phyloP scores from a whole-genome alignment of 1,140 invertebrate species.

The Glomeris maerens region DNA sequence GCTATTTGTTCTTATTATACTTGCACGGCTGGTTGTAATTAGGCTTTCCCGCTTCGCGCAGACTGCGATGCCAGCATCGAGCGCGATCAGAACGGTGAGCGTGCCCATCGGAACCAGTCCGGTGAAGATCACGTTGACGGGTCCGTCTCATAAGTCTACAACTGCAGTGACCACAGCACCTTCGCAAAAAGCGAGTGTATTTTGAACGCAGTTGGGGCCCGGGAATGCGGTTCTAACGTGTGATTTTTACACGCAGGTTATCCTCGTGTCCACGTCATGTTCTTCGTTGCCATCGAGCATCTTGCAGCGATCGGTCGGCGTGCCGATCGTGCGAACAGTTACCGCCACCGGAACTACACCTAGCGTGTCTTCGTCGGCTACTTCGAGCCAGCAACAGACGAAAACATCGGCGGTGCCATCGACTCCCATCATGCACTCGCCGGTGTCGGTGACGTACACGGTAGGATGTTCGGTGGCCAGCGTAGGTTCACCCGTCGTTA shows the following conservation, averaged over 20 bases:
- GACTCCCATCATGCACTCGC: too few relatives aligned
- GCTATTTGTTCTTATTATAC: neutral
- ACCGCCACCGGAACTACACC: slow-evolving; percentile 5
- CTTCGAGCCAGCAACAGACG: neutral
- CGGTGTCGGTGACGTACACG: too few relatives aligned
- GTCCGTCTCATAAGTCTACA: neutral
- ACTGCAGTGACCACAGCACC: slow-evolving; percentile 1
- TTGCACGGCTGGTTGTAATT: neutral
- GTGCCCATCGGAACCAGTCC: neutral
- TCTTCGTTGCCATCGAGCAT: slow-evolving; percentile 3
- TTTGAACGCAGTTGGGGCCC: too few relatives aligned
- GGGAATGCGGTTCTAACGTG: neutral
- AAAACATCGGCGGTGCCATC: neutral
- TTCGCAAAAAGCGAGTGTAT: slow-evolving; percentile 5
- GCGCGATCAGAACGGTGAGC: neutral
- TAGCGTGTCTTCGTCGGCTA: neutral
- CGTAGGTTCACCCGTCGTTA: too few relatives aligned
- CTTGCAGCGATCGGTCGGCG: slow-evolving; percentile 3
- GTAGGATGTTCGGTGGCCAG: too few relatives aligned
- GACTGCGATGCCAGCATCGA: neutral
- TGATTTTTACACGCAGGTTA: neutral
- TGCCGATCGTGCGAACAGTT: slow-evolving; percentile 9
- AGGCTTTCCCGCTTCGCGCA: neutral
- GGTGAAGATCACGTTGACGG: slow-evolving; percentile 1
- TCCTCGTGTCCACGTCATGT: slow-evolving; percentile 6